phyloP scores from a whole-genome alignment of 2,797 vertebrate species.

The Malurus splendens region DNA sequence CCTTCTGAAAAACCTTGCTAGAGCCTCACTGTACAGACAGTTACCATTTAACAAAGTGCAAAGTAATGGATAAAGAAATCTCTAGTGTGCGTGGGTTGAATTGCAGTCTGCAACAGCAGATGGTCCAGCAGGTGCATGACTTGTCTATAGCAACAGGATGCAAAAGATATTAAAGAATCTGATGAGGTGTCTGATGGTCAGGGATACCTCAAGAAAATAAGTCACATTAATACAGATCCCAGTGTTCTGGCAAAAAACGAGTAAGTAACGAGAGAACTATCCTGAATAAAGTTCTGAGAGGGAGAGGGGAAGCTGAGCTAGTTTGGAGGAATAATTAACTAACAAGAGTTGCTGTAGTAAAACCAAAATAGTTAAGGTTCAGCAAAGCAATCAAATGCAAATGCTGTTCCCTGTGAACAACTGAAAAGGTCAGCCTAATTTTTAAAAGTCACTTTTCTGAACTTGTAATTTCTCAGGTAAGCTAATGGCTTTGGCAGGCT shows the following conservation, averaged over 20 bases:
- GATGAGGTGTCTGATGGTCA: slow-evolving; percentile 52
- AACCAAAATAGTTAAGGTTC: not conserved
- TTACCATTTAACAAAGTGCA: slow-evolving; percentile 8
- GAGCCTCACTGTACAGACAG: not conserved
- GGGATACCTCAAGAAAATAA: slow-evolving; percentile 42
- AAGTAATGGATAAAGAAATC: slow-evolving; percentile 45
- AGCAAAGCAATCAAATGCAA: not conserved
- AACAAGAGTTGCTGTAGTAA: not conserved
- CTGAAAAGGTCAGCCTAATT: not conserved
- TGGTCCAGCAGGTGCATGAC: slow-evolving; percentile 42
- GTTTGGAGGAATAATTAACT: not conserved
- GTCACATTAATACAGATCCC: not conserved
- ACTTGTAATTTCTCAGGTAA: not conserved
- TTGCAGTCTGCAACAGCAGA: slow-evolving; percentile 1
- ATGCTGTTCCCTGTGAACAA: not conserved
- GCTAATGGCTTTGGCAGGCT: not conserved
- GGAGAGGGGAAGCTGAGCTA: not conserved
- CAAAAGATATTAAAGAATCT: slow-evolving; percentile 53
- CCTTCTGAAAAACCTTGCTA: not conserved
- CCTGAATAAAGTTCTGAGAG: not conserved
- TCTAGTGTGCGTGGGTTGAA: not conserved
- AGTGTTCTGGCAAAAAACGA: slow-evolving; percentile 16
- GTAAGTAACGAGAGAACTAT: not conserved
- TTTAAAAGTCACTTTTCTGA: not conserved
- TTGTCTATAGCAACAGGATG: slow-evolving; percentile 52